Conservation (phyloP, 1,140 invertebrate genomes). For the Apis dorsata region DNA sequence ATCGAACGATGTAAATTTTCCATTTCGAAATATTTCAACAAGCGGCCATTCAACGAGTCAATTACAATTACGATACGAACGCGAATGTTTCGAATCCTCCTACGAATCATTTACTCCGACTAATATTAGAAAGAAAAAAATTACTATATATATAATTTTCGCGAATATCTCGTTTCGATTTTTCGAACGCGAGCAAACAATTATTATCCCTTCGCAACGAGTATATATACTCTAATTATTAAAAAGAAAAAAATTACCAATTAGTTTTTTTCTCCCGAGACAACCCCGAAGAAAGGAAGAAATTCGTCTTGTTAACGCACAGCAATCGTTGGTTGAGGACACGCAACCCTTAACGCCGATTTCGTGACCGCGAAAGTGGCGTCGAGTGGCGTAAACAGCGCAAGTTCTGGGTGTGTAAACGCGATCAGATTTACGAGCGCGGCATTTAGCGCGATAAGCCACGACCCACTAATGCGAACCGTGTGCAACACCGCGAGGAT, state of each 20-base stretch:
- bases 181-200: too few species aligned
- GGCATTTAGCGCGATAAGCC: conserved; percentile 55
- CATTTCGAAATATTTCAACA: too few species aligned
- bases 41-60: too few species aligned
- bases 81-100: too few species aligned
- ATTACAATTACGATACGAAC: too few species aligned
- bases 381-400: conserved; percentile 39
- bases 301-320: neutral
- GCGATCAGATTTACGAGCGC: conserved; percentile 57
- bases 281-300: too few species aligned
- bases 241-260: neutral
- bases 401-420: conserved; percentile 46
- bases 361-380: conserved; percentile 31
- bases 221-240: neutral
- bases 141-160: too few species aligned
- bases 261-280: neutral
- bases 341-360: conserved; percentile 13
- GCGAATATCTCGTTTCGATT: too few species aligned
- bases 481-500: conserved; percentile 17
- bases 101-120: too few species aligned
- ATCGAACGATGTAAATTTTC: too few species aligned
- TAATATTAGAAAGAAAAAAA: too few species aligned
- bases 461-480: conserved; percentile 47
- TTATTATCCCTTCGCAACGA: too few species aligned
- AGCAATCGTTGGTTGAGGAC: neutral